Percentiles rank a stretch among this genome's conserved stretches.
These are phyloP conservation scores for Drosophila tsacasi DNA, from an alignment of 1,140 invertebrate species.

Conservation along the genomic window DNA sequence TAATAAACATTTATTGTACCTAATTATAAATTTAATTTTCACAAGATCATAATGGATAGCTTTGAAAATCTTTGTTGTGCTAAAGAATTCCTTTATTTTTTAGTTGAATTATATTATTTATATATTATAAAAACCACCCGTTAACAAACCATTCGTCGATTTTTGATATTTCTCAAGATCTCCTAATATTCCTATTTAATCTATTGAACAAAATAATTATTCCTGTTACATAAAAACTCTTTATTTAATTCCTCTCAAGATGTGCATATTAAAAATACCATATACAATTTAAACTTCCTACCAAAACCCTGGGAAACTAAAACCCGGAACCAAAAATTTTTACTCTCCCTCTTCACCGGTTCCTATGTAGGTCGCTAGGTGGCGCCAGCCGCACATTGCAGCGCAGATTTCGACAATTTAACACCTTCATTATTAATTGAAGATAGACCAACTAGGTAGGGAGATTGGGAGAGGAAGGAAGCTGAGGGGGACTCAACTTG, in stretches of 20 bases:
- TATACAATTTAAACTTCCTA: neutral
- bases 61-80: too few relatives aligned
- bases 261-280: too few relatives aligned
- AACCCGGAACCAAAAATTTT: conserved; percentile 3
- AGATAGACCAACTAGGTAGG: conserved; percentile 59
- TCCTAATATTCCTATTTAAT: neutral
- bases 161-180: fast-evolving
- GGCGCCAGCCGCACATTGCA: conserved; percentile 49
- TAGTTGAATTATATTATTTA: neutral
- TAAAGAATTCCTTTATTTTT: neutral
- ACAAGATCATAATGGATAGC: too few relatives aligned
- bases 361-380: conserved; percentile 70
- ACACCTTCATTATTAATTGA: conserved; percentile 83
- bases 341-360: conserved; percentile 2
- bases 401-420: conserved; percentile 81
- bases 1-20: too few relatives aligned
- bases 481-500: neutral
- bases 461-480: neutral
- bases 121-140: fast-evolving
- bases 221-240: neutral
- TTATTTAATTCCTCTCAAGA: too few relatives aligned
- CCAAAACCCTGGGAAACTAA: neutral
- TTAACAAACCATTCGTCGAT: neutral
- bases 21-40: too few relatives aligned
- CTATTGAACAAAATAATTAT: neutral